Evolutionary conservation across 1,140 invertebrate genomes (phyloP).

Genomic region (Brachystomella parvula): DNA sequence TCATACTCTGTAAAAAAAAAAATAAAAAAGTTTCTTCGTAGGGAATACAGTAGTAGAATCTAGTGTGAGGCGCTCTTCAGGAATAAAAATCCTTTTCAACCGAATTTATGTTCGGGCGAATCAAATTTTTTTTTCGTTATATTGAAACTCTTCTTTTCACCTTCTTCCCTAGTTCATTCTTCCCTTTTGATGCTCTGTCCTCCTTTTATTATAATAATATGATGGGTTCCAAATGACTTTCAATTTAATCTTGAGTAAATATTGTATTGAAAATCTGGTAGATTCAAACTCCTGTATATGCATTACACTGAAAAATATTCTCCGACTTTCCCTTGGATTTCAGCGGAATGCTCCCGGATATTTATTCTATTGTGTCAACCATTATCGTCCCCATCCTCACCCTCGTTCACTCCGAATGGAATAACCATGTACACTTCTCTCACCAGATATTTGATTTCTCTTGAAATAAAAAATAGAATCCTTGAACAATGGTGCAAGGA

Average conservation of each 20-base stretch:
- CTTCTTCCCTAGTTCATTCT: too few species aligned
- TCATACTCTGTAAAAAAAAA: too few species aligned
- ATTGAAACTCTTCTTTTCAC: too few species aligned
- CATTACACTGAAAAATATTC: not conserved
- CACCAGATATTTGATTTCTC: constrained; percentile 9
- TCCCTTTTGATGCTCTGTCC: too few species aligned
- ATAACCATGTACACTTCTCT: constrained; percentile 5
- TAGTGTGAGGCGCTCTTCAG: too few species aligned
- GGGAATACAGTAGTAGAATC: too few species aligned
- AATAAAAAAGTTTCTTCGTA: too few species aligned
- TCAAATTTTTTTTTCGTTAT: too few species aligned
- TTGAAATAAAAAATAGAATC: constrained; percentile 3
- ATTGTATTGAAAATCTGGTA: not conserved
- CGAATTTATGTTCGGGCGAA: too few species aligned
- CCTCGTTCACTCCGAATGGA: constrained; percentile 8
- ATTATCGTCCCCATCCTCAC: constrained; percentile 13
- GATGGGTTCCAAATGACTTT: constrained; percentile 27
- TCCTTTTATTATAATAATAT: constrained; percentile 15
- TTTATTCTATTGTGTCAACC: constrained; percentile 12
- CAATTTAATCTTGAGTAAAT: constrained; percentile 28
- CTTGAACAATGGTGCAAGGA: not conserved
- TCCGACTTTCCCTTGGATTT: not conserved
- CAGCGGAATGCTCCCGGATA: not conserved
- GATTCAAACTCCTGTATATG: not conserved
- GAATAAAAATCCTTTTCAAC: too few species aligned